Evolutionary conservation across 2,113 vertebrate genomes (phyloP), one percentile per base, ranked within the genome.

Genomic region (Onychostruthus taczanowskii): DNA sequence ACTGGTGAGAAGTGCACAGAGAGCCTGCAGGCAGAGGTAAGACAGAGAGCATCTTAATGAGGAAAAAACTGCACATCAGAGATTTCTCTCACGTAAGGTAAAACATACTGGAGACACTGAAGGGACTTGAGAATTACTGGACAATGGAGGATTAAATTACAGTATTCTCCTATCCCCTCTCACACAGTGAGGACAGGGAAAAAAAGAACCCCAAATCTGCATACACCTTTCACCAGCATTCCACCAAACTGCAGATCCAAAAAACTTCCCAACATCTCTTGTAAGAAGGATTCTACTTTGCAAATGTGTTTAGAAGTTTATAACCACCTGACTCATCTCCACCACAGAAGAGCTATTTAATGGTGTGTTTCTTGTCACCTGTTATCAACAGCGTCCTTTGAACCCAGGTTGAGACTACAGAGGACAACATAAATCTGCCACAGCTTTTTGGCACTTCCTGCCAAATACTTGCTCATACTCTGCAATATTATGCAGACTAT

Each of bases 401-500:
- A 96, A 94, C 89, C 52, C 1, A 0, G 56, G 83, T 78, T 77
- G 64, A 94, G 78, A 83, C 67, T 85, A 76, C 46, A 85, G 52
- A 94, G 78, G 31, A 39, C 55, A 94, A 66, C n/a, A 81, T 73
- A 87, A 96, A 96, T 90, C 86, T 89, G 87, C 80, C 66, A 67
- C 76, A 94, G 87, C 28, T 93, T 96, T 95, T 70, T 70, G 72
- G 92, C 63, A 80, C 27, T 69, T 93, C 53, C 47, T 89, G 88
- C 88, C 78, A 80, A 92, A n/a, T 37, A 89, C 52, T 88, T 86
- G 75, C 52, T 94, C 89, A 93, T 64, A 56, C 52, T 69, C 47
- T 55, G 81, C 74, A 95, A 90, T 96, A 93, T 89, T 82, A 87
- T 70, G 69, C 90, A 81, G 73, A 88, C 63, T 79, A 74, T 95